Base-by-base conservation (phyloP, 2,113 vertebrate genomes). In the Hyperopisus bebe region DNA sequence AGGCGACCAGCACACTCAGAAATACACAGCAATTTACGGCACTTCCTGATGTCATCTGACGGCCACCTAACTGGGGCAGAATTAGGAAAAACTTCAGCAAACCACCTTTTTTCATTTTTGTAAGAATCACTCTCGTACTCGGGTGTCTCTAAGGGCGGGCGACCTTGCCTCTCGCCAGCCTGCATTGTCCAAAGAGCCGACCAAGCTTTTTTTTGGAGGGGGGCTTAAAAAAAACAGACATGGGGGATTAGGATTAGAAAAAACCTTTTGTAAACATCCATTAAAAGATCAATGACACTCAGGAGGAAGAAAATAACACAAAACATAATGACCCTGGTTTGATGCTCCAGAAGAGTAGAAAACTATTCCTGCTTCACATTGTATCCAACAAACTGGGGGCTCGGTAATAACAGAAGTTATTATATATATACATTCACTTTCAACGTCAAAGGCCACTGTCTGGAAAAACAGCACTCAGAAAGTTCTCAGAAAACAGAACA, bases 211-310 rank as follows among this genome's bases (percentile, higher is more conserved):
- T 5, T 7, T 19, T 19, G 2, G 21, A 21, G 24, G 21, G 21
- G 70, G 24, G 24, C 8, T 6, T 42, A 48, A 88, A 70, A 21
- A 62, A 66, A 74, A 74, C 8, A 21, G 86, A 74, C 17, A 88
- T n/a, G 11, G 6, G 24, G 9, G 8, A 5, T 53, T 10, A 35
- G 17, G 7, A 89, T 85, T 21, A 31, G 24, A 85, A 85, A 48
- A 27, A 13, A 89, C 24, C 21, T 83, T 58, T 19, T 11, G 21
- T 55, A 89, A 84, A 62, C 6, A 21, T 42, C 53, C 80, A 42
- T 89, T 66, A 48, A 89, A 86, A 85, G 50, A 51, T 85, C 89
- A 86, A 44, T 47, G 55, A 85, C 62, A 27, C 51, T 5, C n/a
- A 27, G 31, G 70, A 9, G 31, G 24, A 42, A 17, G 9, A 47